Evolutionary conservation across 2,113 vertebrate species (phyloP).

Genomic region (Oryzias woworae): DNA sequence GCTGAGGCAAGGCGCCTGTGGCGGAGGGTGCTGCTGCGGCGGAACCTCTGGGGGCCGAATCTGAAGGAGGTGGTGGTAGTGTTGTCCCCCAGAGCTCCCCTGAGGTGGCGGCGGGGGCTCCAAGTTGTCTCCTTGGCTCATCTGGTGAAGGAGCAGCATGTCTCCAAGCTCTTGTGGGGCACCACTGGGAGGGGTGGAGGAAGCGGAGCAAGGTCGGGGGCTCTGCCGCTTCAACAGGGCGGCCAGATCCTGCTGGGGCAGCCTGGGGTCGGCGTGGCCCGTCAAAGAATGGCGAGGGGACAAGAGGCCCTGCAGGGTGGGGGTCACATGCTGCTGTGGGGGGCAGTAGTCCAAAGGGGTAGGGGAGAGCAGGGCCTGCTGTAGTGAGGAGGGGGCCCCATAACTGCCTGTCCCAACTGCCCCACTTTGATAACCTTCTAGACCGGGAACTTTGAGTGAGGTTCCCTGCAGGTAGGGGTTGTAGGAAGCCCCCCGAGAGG

Average conservation of each 20-base stretch:
- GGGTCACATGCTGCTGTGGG: constrained; percentile 90
- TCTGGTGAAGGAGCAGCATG: constrained; percentile 85
- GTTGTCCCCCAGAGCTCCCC: constrained; percentile 71
- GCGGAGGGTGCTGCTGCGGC: constrained; percentile 49
- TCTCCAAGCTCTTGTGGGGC: constrained; percentile 85
- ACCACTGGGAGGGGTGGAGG: constrained; percentile 52
- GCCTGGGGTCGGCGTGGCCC: constrained; percentile 88
- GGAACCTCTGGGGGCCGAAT: constrained; percentile 81
- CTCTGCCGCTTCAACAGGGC: constrained; percentile 89
- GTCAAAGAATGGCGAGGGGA: constrained; percentile 95
- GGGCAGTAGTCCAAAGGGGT: constrained; percentile 91
- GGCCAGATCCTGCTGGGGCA: constrained; percentile 90
- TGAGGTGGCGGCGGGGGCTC: constrained; percentile 68
- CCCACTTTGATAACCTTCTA: constrained; percentile 82
- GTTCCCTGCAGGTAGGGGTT: constrained; percentile 80
- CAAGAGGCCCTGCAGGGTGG: constrained; percentile 94
- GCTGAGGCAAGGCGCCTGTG: constrained; percentile 65
- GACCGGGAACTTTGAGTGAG: constrained; percentile 81
- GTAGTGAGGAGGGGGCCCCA: constrained; percentile 85
- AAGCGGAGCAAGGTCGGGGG: constrained; percentile 69
- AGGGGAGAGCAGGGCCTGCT: constrained; percentile 95
- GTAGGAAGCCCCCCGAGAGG: constrained; percentile 66
- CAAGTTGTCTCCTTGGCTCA: constrained; percentile 85
- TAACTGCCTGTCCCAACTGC: constrained; percentile 63
- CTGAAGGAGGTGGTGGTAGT: constrained; percentile 93